phyloP scores from a whole-genome alignment of 2,888 invertebrate genomes.

The Slavum lentiscoides region DNA sequence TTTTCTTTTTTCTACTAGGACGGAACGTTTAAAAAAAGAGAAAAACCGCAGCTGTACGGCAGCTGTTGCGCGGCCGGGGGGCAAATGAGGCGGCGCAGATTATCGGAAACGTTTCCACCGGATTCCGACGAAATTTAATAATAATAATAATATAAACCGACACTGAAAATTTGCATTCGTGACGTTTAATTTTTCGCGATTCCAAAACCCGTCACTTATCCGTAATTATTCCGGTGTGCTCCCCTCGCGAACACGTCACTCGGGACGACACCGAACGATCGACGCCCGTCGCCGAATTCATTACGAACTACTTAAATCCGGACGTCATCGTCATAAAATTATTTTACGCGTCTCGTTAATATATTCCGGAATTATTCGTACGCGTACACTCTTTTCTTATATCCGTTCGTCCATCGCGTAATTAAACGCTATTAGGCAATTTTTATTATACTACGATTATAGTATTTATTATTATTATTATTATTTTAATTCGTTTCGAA shows the following conservation, averaged over 20 bases:
- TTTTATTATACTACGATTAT: too few relatives aligned
- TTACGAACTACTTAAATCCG: constrained; percentile 39
- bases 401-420: constrained; percentile 19
- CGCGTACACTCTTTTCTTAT: neutral
- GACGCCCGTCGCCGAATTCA: constrained; percentile 8
- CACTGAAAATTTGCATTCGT: neutral
- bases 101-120: too few relatives aligned
- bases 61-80: too few relatives aligned
- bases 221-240: constrained; percentile 18
- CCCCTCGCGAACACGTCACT: constrained; percentile 18
- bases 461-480: too few relatives aligned
- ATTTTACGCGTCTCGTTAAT: neutral
- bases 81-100: too few relatives aligned
- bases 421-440: constrained; percentile 16
- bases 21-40: too few relatives aligned
- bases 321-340: neutral
- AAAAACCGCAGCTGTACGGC: too few relatives aligned
- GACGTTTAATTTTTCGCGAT: constrained; percentile 37
- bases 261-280: neutral
- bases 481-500: neutral
- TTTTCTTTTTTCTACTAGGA: too few relatives aligned
- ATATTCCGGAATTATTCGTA: constrained; percentile 5
- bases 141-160: neutral
- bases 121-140: neutral
- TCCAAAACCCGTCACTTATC: constrained; percentile 36